A percentile compares a stretch with the other conserved stretches of the same genome.
phyloP scores from a whole-genome alignment of 35 echinoderm and acorn worm genomes.

The Heliocidaris erythrogramma region DNA sequence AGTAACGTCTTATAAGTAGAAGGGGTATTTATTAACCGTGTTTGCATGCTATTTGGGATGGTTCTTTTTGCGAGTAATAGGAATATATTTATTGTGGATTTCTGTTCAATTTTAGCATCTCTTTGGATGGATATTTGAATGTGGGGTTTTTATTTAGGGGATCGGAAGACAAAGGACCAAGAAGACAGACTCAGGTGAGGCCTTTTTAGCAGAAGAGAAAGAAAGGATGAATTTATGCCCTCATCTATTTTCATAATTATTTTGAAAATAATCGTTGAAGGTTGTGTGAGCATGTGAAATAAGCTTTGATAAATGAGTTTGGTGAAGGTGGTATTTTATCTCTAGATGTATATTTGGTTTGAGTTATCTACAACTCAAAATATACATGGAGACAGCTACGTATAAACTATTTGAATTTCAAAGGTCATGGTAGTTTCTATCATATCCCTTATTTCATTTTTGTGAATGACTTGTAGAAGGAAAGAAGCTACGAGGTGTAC shows the following conservation, averaged over 20 bases:
- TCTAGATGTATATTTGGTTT: background rate
- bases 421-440: background rate
- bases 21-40: background rate
- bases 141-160: background rate
- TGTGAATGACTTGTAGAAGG: background rate
- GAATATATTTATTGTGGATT: background rate
- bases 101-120: background rate
- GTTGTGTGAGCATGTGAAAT: background rate
- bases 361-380: background rate
- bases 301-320: no score
- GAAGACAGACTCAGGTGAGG: background rate
- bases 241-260: constrained; percentile 5
- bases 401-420: background rate
- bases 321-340: no score
- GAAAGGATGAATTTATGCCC: background rate
- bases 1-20: background rate
- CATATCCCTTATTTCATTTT: background rate
- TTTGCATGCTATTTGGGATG: background rate
- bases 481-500: no score
- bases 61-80: background rate
- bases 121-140: background rate
- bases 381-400: background rate
- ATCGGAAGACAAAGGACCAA: background rate
- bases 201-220: background rate
- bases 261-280: background rate